Base-by-base conservation (phyloP, 2,113 vertebrate species). In the Misgurnus mizolepis region DNA sequence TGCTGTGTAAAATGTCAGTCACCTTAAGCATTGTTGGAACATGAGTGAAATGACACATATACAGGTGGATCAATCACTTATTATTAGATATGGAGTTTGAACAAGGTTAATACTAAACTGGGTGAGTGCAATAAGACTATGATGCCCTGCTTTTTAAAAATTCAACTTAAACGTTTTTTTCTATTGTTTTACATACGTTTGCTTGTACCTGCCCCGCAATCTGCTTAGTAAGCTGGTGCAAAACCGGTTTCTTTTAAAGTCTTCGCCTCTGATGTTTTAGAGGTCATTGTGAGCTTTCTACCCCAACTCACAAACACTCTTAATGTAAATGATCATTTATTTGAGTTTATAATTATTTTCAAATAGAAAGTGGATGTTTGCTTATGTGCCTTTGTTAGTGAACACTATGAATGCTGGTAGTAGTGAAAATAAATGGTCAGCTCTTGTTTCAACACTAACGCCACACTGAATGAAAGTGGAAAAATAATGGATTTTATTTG, bases 1-100 rank as follows among this genome's bases (percentile, higher is more conserved):
- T 65, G 65, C 76, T 58, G 43, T 81, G 75, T 77, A 75, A 83
- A 80, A 10, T 58, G 53, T 75, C 60, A 56, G 34, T 79, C 55
- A 41, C 50, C 45, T 80, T 17, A 18, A 27, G 60, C 70, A 17
- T 40, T 75, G 39, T 79, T 68, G 17, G 17, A 55, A 60, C 47
- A 53, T 39, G 47, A 50, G 15, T 53, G 67, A 70, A 70, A 70
- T 14, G 9, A 34, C 53, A 58, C 40, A 56, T 5, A 49, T 64
- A 41, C 2, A 45, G 18, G 64, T 22, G 55, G 17, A 73, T 73
- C 10, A 7, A 22, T 74, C 55, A 14, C 15, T 1, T n/a, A 55
- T 15, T n/a, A 18, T 15, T 15, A 1, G 2, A 55, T 39, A 15
- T n/a, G 50, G 68, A 56, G 69, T 56, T 71, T 41, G 34, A 56